phyloP scores from a whole-genome alignment of 2,888 invertebrate species.

The Neoaliturus tenellus region DNA sequence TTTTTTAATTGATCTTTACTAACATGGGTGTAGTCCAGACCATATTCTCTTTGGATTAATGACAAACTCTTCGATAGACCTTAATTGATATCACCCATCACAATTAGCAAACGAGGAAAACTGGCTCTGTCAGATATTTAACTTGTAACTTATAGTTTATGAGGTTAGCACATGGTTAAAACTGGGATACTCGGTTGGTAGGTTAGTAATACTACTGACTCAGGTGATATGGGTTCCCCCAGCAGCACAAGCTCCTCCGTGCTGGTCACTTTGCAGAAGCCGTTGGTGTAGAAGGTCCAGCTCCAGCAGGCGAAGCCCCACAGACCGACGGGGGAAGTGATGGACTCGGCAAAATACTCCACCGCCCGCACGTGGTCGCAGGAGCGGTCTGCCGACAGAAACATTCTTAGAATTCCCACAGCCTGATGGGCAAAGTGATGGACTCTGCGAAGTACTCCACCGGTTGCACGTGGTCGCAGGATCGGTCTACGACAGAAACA shows the following conservation, averaged over 20 bases:
- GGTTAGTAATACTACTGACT: no score
- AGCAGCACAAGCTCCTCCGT: constrained; percentile 12
- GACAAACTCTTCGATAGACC: no score
- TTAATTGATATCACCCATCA: no score
- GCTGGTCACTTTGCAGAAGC: constrained; percentile 73
- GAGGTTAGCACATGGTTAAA: no score
- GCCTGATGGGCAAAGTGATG: constrained; percentile 74
- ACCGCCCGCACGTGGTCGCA: constrained; percentile 79
- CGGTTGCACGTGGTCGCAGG: constrained; percentile 78
- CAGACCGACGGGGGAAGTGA: constrained; percentile 74
- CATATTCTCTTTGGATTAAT: no score
- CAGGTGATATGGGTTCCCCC: constrained; percentile 70
- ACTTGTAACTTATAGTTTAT: no score
- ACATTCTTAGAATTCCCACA: constrained; percentile 77
- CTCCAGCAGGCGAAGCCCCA: constrained; percentile 75
- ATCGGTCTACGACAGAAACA: no score
- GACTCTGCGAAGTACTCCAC: constrained; percentile 78
- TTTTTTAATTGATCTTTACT: no score
- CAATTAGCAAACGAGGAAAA: no score
- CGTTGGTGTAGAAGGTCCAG: constrained; percentile 75
- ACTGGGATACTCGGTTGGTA: no score
- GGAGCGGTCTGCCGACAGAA: constrained; percentile 73
- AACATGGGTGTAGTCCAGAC: no score
- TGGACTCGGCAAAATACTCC: constrained; percentile 77
- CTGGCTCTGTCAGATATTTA: no score